Evolutionary conservation across 2,888 invertebrate species (phyloP), one percentile per base, ranked within the genome.

Genomic region (Fragum fragum): DNA sequence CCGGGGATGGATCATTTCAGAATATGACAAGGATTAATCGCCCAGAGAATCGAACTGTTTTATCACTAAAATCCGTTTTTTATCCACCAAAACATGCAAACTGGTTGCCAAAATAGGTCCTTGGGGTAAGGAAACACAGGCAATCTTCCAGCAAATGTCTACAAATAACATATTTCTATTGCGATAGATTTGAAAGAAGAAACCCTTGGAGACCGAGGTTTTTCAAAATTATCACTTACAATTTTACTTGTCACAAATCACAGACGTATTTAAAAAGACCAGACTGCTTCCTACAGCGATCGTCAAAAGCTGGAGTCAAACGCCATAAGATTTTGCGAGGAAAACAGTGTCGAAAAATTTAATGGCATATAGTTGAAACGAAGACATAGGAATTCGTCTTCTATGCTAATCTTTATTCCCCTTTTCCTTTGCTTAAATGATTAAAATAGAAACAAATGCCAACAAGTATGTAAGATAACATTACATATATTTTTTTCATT

Each of bases 41-140:
- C 9, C 32, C 3, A 36, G 32, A 9, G 3, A 3, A 36, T 36
- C 3, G 32, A 3, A 36, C 32, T 36, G 3, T 9, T 36, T 3
- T 36, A 36, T 36, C 32, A 36, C 9, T 6, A 36, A 36, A 36
- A 36, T 36, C 32, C 5, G 47, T 61, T 61, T 29, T 61, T 61
- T 32, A 61, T 61, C 18, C 61, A 11, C 21, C 61, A 61, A 61
- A 61, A 61, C 61, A 61, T 32, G 61, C 61, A 61, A 61, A 61
- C n/a, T 61, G 61, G 61, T 61, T 61, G 61, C 61, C 61, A 61
- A 61, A 61, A 61, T 61, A 61, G 61, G 29, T 16, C 61, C 61
- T 32, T 18, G 7, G 61, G 29, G 6, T 18, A 32, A 29, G 6
- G n/a, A 18, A 61, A 61, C n/a, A 23, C 61, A n/a, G 61, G 61